phyloP scores from a whole-genome alignment of 2,797 vertebrate species.

The Oophaga sylvatica region DNA sequence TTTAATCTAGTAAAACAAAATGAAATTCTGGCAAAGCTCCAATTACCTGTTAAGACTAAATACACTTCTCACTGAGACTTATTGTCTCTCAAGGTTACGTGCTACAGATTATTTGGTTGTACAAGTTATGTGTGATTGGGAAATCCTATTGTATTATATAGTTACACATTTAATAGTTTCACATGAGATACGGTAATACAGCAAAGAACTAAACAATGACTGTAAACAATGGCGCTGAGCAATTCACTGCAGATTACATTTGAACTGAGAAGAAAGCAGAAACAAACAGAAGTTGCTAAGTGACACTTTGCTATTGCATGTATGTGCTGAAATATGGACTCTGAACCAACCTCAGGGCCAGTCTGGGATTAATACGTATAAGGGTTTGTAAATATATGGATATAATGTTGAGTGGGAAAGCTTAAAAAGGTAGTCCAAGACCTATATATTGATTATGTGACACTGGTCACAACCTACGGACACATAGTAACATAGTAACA shows the following conservation, averaged over 20 bases:
- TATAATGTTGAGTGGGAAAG: no score
- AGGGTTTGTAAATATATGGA: no score
- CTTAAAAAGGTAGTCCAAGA: no score
- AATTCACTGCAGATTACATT: background rate
- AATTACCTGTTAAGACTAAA: background rate
- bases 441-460: no score
- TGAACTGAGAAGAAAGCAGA: background rate
- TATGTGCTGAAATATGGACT: background rate
- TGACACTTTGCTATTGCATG: background rate
- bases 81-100: background rate
- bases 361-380: background rate
- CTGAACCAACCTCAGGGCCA: background rate
- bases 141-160: background rate
- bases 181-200: background rate
- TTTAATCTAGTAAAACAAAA: background rate
- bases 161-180: background rate
- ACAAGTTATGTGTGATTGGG: background rate
- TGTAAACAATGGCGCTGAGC: background rate
- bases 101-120: background rate
- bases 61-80: background rate
- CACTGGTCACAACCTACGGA: no score
- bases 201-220: slow-evolving; percentile 6
- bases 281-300: slow-evolving; percentile 19
- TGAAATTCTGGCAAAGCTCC: background rate
- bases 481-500: no score